These are phyloP conservation scores for Platichthys flesus DNA, from an alignment of 2,113 vertebrate species.

Conservation along the genomic window DNA sequence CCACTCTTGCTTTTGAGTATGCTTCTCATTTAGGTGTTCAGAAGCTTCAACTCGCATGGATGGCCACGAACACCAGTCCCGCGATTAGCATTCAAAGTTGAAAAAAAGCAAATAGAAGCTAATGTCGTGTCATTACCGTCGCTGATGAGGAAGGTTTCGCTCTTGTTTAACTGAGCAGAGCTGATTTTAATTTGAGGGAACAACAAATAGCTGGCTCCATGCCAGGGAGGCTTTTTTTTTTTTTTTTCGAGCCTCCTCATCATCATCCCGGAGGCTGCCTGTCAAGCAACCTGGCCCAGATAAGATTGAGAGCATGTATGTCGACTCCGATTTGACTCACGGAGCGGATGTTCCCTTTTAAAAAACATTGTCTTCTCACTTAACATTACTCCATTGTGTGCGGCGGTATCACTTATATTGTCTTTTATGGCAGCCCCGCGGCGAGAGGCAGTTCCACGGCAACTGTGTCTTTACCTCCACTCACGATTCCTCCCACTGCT, in stretches of 20 bases:
- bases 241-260: slow-evolving; percentile 15
- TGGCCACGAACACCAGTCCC: neutral
- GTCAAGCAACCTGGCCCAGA: slow-evolving; percentile 30
- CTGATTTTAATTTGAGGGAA: slow-evolving; percentile 62
- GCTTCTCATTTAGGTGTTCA: neutral
- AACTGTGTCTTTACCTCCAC: slow-evolving; percentile 55
- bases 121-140: slow-evolving; percentile 24
- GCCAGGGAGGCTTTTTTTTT: slow-evolving; percentile 47
- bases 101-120: slow-evolving; percentile 42
- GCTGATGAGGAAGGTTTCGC: slow-evolving; percentile 44
- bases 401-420: slow-evolving; percentile 47
- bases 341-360: slow-evolving; percentile 49
- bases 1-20: neutral
- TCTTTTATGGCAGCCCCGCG: slow-evolving; percentile 67
- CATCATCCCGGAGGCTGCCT: slow-evolving; percentile 14
- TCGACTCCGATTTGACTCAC: slow-evolving; percentile 40
- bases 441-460: slow-evolving; percentile 51
- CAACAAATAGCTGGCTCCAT: slow-evolving; percentile 39
- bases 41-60: slow-evolving; percentile 14
- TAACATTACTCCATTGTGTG: slow-evolving; percentile 64
- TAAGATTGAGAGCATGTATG: slow-evolving; percentile 45
- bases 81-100: slow-evolving; percentile 31
- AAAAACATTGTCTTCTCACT: slow-evolving; percentile 67
- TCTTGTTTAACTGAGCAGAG: slow-evolving; percentile 54
- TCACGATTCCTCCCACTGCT: slow-evolving; percentile 49